Evolutionary conservation across 2,113 vertebrate species (phyloP).

Genomic region (Colinus virginianus): DNA sequence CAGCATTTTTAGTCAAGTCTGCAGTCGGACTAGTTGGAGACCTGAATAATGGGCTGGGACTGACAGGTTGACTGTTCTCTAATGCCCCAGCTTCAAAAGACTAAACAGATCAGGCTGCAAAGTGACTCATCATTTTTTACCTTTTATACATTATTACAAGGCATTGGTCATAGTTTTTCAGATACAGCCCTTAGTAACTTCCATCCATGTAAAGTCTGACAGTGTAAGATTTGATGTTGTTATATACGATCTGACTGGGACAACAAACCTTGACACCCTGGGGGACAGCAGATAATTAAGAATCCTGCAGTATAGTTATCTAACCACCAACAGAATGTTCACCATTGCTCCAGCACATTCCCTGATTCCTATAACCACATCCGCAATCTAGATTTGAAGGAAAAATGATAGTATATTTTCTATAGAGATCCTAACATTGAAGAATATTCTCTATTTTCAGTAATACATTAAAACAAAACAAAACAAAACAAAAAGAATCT

Average conservation of each 20-base stretch:
- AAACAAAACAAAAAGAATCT: neutral
- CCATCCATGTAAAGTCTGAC: neutral
- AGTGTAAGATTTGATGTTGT: neutral
- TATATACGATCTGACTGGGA: neutral
- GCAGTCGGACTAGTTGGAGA: neutral
- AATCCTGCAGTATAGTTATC: neutral
- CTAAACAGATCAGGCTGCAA: neutral
- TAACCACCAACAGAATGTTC: accelerated
- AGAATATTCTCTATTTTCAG: neutral
- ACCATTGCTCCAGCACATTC: neutral
- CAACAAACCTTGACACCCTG: neutral
- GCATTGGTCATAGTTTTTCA: neutral
- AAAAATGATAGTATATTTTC: neutral
- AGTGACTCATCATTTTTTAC: neutral
- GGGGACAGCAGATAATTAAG: neutral
- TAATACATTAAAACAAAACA: neutral
- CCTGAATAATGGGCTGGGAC: neutral
- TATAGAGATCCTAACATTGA: neutral
- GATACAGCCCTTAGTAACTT: neutral
- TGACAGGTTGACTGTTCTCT: neutral
- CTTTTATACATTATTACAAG: neutral
- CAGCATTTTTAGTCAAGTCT: neutral
- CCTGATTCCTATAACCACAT: neutral
- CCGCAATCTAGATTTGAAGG: neutral
- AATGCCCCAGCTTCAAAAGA: neutral